Percentiles rank a stretch among this genome's conserved stretches.
phyloP scores from a whole-genome alignment of 37 sponge, comb jelly and placozoan species.

The Mnemiopsis leidyi region DNA sequence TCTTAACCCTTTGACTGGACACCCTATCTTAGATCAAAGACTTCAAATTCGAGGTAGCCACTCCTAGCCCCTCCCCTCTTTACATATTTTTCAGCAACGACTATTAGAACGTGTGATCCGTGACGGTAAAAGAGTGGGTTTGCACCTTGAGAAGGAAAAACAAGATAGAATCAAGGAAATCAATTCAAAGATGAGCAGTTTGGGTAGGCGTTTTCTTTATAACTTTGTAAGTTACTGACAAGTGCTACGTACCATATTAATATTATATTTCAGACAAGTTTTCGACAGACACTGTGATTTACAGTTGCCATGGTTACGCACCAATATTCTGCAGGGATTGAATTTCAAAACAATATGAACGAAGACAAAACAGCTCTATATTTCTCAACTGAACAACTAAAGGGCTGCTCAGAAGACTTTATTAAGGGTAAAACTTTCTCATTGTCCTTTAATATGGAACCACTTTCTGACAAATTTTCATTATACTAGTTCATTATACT shows the following conservation, averaged over 20 bases:
- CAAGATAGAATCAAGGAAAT: constrained; percentile 38
- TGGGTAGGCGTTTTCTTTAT: not conserved
- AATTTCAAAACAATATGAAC: constrained; percentile 54
- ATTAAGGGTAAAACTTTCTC: constrained; percentile 25
- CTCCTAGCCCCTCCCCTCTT: too few species aligned
- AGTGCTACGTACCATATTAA: too few species aligned
- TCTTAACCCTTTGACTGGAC: too few species aligned
- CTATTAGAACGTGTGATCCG: not conserved
- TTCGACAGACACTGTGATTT: too few species aligned
- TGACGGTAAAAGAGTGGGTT: constrained; percentile 38
- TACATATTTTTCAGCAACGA: not conserved
- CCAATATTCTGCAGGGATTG: constrained; percentile 10
- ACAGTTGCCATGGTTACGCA: too few species aligned
- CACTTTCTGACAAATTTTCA: too few species aligned
- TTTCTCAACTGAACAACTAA: constrained; percentile 54
- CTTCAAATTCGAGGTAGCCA: too few species aligned
- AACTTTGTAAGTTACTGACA: too few species aligned
- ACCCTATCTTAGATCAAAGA: too few species aligned
- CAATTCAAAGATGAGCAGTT: not conserved
- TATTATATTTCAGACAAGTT: too few species aligned
- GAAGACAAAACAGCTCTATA: constrained; percentile 28
- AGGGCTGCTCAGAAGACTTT: constrained; percentile 46
- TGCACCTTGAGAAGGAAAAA: constrained; percentile 58
- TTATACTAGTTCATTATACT: too few species aligned
- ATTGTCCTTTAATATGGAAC: too few species aligned